Evolutionary conservation across 2,888 invertebrate genomes (phyloP).

Genomic region (Syrista parreyssii): DNA sequence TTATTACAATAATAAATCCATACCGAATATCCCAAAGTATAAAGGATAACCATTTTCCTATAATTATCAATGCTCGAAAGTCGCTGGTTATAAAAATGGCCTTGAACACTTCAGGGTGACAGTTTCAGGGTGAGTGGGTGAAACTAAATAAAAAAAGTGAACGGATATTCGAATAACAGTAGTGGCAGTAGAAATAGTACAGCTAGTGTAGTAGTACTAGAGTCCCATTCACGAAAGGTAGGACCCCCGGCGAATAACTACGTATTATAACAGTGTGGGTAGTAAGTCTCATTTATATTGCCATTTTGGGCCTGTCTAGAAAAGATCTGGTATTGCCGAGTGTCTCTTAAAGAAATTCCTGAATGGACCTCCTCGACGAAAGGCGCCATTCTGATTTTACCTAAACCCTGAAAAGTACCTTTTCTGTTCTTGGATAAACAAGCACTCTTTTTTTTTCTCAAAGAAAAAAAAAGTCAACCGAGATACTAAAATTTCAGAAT

Average conservation of each 20-base stretch:
- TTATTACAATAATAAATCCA: not conserved
- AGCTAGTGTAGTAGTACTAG: not conserved
- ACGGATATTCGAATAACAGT: slow-evolving; percentile 1
- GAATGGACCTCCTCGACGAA: slow-evolving; percentile 12
- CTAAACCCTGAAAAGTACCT: not conserved
- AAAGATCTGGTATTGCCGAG: slow-evolving; percentile 12
- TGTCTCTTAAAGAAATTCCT: slow-evolving; percentile 25
- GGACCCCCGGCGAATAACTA: slow-evolving; percentile 1
- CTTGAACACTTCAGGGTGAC: not conserved
- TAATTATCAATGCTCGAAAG: not conserved
- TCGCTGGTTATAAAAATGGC: not conserved
- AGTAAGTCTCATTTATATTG: slow-evolving; percentile 10
- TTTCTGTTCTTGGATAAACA: not conserved
- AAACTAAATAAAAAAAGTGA: slow-evolving; percentile 4
- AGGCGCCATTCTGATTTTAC: slow-evolving; percentile 14
- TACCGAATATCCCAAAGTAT: not conserved
- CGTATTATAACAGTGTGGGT: slow-evolving; percentile 4
- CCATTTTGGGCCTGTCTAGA: not conserved
- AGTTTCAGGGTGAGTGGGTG: not conserved
- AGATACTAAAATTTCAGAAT: not conserved
- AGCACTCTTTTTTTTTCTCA: not conserved
- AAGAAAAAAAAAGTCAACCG: not conserved
- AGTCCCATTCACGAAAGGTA: slow-evolving; percentile 24
- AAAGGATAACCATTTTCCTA: not conserved
- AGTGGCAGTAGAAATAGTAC: not conserved